phyloP scores from a whole-genome alignment of 92 coral and sea anemone species.

The Micromussa lordhowensis region DNA sequence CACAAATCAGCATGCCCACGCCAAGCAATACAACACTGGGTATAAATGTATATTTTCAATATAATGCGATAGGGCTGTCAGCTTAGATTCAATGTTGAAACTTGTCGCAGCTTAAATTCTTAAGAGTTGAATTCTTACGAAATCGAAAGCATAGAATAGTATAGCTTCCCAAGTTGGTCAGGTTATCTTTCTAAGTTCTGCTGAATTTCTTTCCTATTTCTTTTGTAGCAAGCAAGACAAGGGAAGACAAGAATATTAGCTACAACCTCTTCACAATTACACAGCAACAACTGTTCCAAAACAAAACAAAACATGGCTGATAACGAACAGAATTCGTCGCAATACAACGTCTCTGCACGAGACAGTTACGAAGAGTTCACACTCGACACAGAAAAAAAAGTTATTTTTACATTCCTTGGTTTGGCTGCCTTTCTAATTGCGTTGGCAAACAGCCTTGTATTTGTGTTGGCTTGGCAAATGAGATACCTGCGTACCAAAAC shows the following conservation, averaged over 20 bases:
- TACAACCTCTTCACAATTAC: background rate
- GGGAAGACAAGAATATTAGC: background rate
- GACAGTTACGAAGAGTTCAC: background rate
- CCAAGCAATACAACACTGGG: background rate
- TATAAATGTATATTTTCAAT: no score
- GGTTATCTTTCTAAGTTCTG: background rate
- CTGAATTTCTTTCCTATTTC: background rate
- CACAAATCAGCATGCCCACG: no score
- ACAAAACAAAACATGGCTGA: background rate
- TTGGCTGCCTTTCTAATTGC: slow-evolving; percentile 39
- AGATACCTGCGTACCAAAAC: slow-evolving; percentile 52
- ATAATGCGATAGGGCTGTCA: background rate
- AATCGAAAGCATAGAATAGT: background rate
- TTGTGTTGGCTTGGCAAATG: slow-evolving; percentile 47
- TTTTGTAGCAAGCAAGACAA: background rate
- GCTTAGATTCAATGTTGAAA: background rate
- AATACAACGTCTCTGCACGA: background rate
- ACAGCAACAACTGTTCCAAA: background rate
- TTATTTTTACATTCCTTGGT: slow-evolving; percentile 35
- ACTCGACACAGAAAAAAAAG: background rate
- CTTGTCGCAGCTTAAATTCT: background rate
- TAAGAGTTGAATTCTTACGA: background rate
- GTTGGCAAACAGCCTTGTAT: slow-evolving; percentile 59
- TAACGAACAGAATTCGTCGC: background rate
- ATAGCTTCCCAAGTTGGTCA: background rate